Evolutionary conservation across 2,888 invertebrate genomes (phyloP).

Genomic region (Pyrocoelia pectoralis): DNA sequence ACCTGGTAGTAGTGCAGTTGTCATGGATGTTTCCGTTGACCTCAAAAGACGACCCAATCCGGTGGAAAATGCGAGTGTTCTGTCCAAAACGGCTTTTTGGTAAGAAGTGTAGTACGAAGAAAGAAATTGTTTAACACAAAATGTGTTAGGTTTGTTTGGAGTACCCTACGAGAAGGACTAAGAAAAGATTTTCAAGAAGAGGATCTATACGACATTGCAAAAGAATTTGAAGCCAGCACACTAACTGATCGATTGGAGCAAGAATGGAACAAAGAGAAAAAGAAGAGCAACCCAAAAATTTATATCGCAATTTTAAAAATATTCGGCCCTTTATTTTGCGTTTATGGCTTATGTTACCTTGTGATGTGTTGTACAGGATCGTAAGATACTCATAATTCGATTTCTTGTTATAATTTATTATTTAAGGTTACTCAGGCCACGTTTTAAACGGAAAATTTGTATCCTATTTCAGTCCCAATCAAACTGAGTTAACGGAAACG

Average conservation of each 20-base stretch:
- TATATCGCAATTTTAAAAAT: constrained; percentile 24
- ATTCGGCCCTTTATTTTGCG: constrained; percentile 30
- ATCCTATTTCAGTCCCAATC: constrained; percentile 68
- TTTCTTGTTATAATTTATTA: background rate
- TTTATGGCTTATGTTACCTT: constrained; percentile 24
- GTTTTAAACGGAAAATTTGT: constrained; percentile 73
- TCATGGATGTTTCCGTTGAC: constrained; percentile 65
- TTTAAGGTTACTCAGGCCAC: constrained; percentile 68
- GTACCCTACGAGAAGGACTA: constrained; percentile 70
- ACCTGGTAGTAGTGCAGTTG: background rate
- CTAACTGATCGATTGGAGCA: constrained; percentile 60
- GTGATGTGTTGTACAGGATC: constrained; percentile 14
- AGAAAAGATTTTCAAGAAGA: constrained; percentile 68
- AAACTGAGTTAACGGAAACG: constrained; percentile 59
- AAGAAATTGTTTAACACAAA: too few relatives aligned
- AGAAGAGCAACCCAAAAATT: constrained; percentile 27
- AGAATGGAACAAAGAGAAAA: constrained; percentile 46
- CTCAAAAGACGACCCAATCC: constrained; percentile 67
- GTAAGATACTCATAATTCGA: too few relatives aligned
- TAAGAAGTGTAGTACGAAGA: too few relatives aligned
- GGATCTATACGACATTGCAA: constrained; percentile 65
- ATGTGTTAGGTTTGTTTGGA: constrained; percentile 73
- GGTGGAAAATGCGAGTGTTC: constrained; percentile 67
- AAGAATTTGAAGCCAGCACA: constrained; percentile 61
- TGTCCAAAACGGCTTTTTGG: constrained; percentile 74